Evolutionary conservation across 2,113 vertebrate genomes (phyloP), one percentile per base, ranked within the genome.

Genomic region (Cygnus atratus): DNA sequence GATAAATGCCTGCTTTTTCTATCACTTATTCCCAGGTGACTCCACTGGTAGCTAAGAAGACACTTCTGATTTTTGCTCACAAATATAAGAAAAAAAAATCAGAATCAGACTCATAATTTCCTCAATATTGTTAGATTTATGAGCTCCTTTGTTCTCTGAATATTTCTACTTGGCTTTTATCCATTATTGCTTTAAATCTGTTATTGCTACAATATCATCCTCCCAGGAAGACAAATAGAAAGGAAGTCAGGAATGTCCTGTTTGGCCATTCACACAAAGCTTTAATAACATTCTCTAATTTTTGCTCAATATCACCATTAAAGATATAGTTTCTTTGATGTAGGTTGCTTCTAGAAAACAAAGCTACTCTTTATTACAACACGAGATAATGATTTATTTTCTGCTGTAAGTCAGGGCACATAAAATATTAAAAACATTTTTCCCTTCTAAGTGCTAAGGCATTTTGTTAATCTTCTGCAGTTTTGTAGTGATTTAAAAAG

Each of bases 281-380:
- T 92, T 92, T 65, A 94, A 94, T 86, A 90, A 72, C 14, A 74
- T 70, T 62, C 55, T 44, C 26, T 75, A 44, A 24, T 2, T 86
- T 78, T 86, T 61, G 13, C 39, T 93, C 82, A 96, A 65, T 81
- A 80, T 81, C 90, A 90, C 46, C 57, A 90, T 86, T 93, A 88
- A 84, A 22, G 81, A 4, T 18, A 44, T 33, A 58, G 31, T 65
- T 94, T 91, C 33, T 82, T 67, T 57, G 28, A 80, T 44, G 24
- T n/a, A 81, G 43, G 25, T 31, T 78, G 6, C 46, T 88, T 88
- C 52, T 59, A 90, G 73, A 93, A 88, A 96, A 83, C 68, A 75
- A 88, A 86, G 54, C 46, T 84, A 71, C 83, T 66, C 13, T 88
- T 77, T 94, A 84, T 88, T 90, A 39, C 39, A 71, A n/a, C 9